Base-by-base conservation (phyloP, 1,140 invertebrate species). In the Calosoma granatense region DNA sequence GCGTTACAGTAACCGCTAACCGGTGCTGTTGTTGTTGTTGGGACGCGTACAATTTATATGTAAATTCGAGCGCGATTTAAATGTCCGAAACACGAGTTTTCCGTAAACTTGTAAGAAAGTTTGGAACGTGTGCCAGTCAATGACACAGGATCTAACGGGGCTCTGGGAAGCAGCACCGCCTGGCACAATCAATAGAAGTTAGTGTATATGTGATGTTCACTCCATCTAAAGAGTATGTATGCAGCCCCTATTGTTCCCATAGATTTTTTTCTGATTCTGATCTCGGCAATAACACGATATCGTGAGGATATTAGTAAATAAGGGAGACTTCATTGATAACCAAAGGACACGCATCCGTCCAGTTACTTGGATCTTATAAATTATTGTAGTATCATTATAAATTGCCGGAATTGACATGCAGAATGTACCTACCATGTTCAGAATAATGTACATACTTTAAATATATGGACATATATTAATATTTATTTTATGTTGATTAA, bases 31-130 rank as follows among this genome's bases (percentile, higher is more conserved):
- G 26, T 36, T 36, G 26, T 36, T 36, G 26, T 36, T 36, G 6
- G n/a, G 26, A 36, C n/a, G 26, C 26, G 26, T 36, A 36, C 26
- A 6, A 6, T 17, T 17, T 4, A 12, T 17, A 12, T 12, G 17
- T 47, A 47, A 47, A 11, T 17, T 47, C 41, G 41, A 47, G 4
- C 15, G 9, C 6, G 41, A 47, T 47, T n/a, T 47, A 47, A 36
- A 47, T 47, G 9, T 17, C 41, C 41, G 9, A 11, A 47, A 47
- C 41, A 47, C 15, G 15, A 36, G 41, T 17, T 11, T 12, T 11
- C 6, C 17, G 41, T 11, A 47, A 47, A 47, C 41, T 47, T 11
- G 41, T 47, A 47, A 47, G 41, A 47, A 47, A 47, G 41, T 47
- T 47, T 47, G 4, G n/a, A 47, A n/a, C 26, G 26, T 47, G 15